These are phyloP conservation scores for Picathartes gymnocephalus DNA, from an alignment of 2,113 vertebrate genomes.

Conservation along the genomic window DNA sequence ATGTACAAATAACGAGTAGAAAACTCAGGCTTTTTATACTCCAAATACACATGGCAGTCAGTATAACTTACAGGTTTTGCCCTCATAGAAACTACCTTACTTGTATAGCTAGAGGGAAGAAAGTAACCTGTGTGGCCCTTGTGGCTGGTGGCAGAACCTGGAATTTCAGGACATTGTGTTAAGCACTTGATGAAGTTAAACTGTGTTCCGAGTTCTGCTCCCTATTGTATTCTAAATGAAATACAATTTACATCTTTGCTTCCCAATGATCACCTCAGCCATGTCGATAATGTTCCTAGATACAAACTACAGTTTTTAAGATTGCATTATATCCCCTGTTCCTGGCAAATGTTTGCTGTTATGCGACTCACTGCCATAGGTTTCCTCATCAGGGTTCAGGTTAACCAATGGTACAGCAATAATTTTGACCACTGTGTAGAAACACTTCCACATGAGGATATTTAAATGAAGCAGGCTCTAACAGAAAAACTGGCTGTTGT, in stretches of 20 bases:
- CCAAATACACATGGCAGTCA: background rate
- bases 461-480: background rate
- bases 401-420: background rate
- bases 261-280: background rate
- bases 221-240: background rate
- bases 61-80: background rate
- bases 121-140: background rate
- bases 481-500: background rate
- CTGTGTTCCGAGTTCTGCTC: background rate
- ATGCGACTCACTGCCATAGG: background rate
- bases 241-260: background rate
- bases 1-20: background rate
- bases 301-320: background rate
- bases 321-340: background rate
- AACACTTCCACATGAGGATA: background rate
- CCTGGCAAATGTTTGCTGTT: background rate
- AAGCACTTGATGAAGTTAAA: background rate
- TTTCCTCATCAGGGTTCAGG: background rate
- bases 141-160: background rate
- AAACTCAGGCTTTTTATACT: background rate
- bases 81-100: background rate
- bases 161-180: background rate
- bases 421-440: background rate
- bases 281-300: background rate
- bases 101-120: background rate